Evolutionary conservation across 2,888 invertebrate species (phyloP), one percentile per base, ranked within the genome.

Genomic region (Sceliomorpha sp.): DNA sequence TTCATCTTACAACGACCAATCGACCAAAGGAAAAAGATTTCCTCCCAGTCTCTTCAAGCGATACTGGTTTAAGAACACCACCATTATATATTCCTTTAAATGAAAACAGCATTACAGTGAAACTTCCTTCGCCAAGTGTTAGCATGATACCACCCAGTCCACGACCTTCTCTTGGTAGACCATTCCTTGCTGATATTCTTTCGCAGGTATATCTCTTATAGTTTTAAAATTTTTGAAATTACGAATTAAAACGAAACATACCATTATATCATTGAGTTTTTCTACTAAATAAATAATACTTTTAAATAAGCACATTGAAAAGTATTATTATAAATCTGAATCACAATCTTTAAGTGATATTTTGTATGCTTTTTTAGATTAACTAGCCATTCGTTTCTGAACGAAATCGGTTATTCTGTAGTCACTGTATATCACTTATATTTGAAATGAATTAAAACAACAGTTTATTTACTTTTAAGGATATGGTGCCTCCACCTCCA

Each of bases 401-500:
- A n/a, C n/a, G n/a, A n/a, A n/a, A n/a, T n/a, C n/a, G n/a, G n/a
- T n/a, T n/a, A n/a, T n/a, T n/a, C n/a, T n/a, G n/a, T n/a, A n/a
- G n/a, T n/a, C n/a, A n/a, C n/a, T n/a, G n/a, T n/a, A n/a, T n/a
- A n/a, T n/a, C n/a, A n/a, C n/a, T 32, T 20, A 48, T 29, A 37
- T 27, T 15, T 36, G 17, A 37, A 42, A 27, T 1, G 14, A 2
- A 8, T 17, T 34, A n/a, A n/a, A n/a, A n/a, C n/a, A n/a, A n/a
- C n/a, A n/a, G n/a, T n/a, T 20, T 39, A n/a, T 24, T 34, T 29
- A 50, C 40, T 51, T 55, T 59, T 2, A 39, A 87, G 86, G 87
- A 87, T 20, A 87, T 88, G 85, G 77, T 88, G 15, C 87, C 87
- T 42, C 86, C 87, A 7, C 81, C 85, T 3, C 75, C 79, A 8